These are phyloP conservation scores for Ditylenchus dipsaci DNA, from an alignment of 1,140 invertebrate species.

Conservation along the genomic window DNA sequence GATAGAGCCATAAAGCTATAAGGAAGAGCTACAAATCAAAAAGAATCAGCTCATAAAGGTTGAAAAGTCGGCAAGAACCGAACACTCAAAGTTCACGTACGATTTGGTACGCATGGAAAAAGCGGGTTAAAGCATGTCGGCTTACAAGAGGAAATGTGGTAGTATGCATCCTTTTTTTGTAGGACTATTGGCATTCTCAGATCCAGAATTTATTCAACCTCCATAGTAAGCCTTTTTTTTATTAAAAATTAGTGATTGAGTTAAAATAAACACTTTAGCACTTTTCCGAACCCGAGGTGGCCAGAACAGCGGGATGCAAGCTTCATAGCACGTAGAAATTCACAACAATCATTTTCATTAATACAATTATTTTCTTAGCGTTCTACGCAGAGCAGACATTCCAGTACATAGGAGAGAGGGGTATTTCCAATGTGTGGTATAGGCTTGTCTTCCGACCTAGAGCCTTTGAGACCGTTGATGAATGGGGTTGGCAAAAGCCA, in stretches of 20 bases:
- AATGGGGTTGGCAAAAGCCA: no score
- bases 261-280: constrained; percentile 45
- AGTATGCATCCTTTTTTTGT: constrained; percentile 29
- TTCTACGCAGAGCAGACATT: constrained; percentile 72
- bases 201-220: constrained; percentile 67
- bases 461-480: constrained; percentile 35
- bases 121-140: no score
- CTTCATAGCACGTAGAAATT: constrained; percentile 71
- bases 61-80: no score
- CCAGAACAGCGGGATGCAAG: constrained; percentile 78
- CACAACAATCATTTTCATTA: not conserved
- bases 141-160: not conserved
- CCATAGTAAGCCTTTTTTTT: constrained; percentile 59
- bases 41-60: no score
- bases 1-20: no score
- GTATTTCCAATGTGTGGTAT: constrained; percentile 46
- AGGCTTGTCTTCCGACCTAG: constrained; percentile 38
- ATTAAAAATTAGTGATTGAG: no score
- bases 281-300: constrained; percentile 80
- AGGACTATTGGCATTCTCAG: constrained; percentile 40
- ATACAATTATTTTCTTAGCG: constrained; percentile 55
- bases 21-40: no score
- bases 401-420: constrained; percentile 42
- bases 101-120: no score
- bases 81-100: no score